Base-by-base conservation (phyloP, 2,113 vertebrate genomes). In the Carassius auratus region DNA sequence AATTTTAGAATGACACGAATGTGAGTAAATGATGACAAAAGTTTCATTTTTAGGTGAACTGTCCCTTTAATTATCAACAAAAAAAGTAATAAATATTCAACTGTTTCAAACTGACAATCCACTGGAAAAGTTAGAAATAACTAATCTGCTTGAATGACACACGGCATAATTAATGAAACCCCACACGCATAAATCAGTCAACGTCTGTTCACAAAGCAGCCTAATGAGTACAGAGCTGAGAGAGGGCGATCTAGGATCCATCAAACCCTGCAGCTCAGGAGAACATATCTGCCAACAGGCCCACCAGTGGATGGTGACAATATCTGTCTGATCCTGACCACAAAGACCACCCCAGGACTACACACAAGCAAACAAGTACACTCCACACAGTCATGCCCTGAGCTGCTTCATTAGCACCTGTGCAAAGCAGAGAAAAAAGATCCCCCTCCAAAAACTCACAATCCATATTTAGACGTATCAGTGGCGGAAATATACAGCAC, bases 381-480 rank as follows among this genome's bases (percentile, higher is more conserved):
- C 36, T 83, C 45, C 71, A 36, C 30, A 79, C 50, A 45, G 23
- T 15, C 36, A 6, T 82, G 61, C 38, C 79, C 83, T 76, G 74
- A 77, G 84, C 78, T 77, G 84, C 45, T 66, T 78, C 66, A 85
- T 85, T 87, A 74, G 23, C 71, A 74, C 71, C 71, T 52, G 74
- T 26, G 21, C 42, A 81, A 85, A 82, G 77, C 66, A 69, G 8
- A 69, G 8, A 38, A 38, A 69, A 14, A 66, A 1, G n/a, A 48
- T 45, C 38, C 38, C 10, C 61, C 5, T 13, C 23, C 12, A 66
- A 66, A 66, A 57, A 57, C 7, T 57, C 69, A 52, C 81, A 84
- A 79, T 80, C 66, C 76, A 74, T 62, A 84, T 84, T 64, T 23
- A 64, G 21, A 64, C 0, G 23, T 26, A 30, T 64, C 23, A 23